Percentiles rank a stretch among this genome's conserved stretches.
Conservation (phyloP, 2,113 vertebrate species). For the Leptosomus discolor region DNA sequence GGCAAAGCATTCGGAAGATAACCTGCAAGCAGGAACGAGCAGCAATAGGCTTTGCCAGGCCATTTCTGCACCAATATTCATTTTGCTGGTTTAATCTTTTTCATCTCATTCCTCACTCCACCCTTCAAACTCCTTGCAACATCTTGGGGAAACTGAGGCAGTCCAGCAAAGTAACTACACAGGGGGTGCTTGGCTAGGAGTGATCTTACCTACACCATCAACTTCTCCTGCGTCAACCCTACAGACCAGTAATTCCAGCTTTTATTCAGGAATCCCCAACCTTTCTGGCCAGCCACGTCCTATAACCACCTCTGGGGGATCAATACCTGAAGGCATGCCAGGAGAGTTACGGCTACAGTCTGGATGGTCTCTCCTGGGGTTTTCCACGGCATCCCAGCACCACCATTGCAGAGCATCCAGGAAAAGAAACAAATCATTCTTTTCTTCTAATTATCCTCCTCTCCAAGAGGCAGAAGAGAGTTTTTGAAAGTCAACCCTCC, state of each 20-base stretch:
- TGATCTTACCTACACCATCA: background rate
- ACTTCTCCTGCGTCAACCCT: background rate
- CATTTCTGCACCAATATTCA: background rate
- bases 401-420: accelerated
- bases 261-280: background rate
- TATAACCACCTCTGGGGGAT: background rate
- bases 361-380: background rate
- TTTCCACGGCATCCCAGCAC: background rate
- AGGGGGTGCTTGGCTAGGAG: background rate
- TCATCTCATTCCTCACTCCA: background rate
- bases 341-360: background rate
- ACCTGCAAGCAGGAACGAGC: background rate
- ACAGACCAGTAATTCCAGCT: background rate
- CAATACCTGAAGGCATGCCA: background rate
- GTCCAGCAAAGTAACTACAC: background rate
- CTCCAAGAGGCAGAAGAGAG: background rate
- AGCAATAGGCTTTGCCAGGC: background rate
- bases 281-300: background rate
- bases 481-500: background rate
- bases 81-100: background rate
- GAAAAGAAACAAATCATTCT: background rate
- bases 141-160: background rate
- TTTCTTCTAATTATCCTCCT: background rate
- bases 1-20: accelerated
- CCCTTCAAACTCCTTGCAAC: background rate